phyloP scores from a whole-genome alignment of 2,113 vertebrate species.

The Piaya cayana region DNA sequence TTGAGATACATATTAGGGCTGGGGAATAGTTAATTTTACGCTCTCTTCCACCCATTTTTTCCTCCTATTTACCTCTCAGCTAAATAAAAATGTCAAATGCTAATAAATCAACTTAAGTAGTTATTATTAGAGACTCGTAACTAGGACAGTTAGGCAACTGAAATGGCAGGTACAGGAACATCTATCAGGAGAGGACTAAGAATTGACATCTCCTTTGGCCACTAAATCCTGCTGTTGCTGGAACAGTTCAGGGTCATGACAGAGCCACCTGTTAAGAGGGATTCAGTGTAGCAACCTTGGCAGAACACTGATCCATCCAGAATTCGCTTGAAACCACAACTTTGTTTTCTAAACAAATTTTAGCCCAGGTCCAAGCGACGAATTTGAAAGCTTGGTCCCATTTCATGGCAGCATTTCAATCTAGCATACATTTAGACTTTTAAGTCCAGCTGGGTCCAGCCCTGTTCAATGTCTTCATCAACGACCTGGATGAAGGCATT shows the following conservation, averaged over 20 bases:
- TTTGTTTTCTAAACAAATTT: neutral
- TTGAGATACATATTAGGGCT: neutral
- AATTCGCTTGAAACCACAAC: neutral
- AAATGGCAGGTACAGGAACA: neutral
- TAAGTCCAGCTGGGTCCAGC: too few species aligned
- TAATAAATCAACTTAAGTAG: neutral
- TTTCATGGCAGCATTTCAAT: neutral
- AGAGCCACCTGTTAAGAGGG: neutral
- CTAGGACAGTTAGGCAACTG: neutral
- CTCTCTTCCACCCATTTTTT: neutral
- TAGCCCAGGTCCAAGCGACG: neutral
- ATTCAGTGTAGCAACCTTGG: neutral
- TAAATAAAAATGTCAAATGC: constrained; percentile 6
- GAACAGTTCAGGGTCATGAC: neutral
- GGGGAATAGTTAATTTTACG: neutral
- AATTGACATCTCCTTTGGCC: neutral
- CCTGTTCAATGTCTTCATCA: too few species aligned
- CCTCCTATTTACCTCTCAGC: neutral
- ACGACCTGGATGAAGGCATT: too few species aligned
- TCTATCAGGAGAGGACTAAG: neutral
- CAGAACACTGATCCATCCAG: neutral
- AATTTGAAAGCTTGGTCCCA: neutral
- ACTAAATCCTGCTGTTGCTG: neutral
- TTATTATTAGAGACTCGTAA: neutral
- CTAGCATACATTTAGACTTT: neutral